Evolutionary conservation across 1,140 invertebrate genomes (phyloP).

Genomic region (Magallana angulata): DNA sequence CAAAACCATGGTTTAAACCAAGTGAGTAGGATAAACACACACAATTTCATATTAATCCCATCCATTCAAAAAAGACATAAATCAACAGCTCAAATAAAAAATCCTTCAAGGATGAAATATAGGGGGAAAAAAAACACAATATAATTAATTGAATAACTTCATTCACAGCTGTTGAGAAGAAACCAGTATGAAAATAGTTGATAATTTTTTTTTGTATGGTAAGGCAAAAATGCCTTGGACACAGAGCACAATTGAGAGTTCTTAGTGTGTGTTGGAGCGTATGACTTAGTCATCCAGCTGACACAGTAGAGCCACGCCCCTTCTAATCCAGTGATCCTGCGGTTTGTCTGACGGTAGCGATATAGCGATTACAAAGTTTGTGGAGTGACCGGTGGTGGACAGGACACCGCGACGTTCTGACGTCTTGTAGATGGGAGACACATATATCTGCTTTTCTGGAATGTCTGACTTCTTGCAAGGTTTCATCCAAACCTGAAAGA

Average conservation of each 20-base stretch:
- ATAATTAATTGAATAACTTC: too few species aligned
- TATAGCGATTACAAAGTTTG: conserved; percentile 79
- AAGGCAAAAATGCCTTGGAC: neutral
- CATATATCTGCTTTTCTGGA: conserved; percentile 81
- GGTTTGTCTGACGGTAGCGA: conserved; percentile 75
- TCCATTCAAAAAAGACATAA: neutral
- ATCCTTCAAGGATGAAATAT: neutral
- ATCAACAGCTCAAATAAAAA: neutral
- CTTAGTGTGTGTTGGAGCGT: neutral
- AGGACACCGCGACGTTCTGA: conserved; percentile 84
- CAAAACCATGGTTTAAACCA: neutral
- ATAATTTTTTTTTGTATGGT: neutral
- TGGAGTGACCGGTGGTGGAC: conserved; percentile 80
- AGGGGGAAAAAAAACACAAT: neutral
- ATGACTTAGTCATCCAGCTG: conserved; percentile 85
- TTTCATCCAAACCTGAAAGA: conserved; percentile 76
- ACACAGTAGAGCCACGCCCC: conserved; percentile 84
- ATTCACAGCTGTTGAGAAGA: neutral
- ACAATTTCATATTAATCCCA: neutral
- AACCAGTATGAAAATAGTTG: neutral
- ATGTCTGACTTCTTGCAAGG: conserved; percentile 75
- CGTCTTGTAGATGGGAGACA: conserved; percentile 93
- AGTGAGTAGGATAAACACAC: neutral
- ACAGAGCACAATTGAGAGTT: neutral
- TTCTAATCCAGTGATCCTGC: conserved; percentile 78